These are phyloP conservation scores for Neocloeon triangulifer DNA, from an alignment of 1,140 invertebrate genomes.

Conservation along the genomic window DNA sequence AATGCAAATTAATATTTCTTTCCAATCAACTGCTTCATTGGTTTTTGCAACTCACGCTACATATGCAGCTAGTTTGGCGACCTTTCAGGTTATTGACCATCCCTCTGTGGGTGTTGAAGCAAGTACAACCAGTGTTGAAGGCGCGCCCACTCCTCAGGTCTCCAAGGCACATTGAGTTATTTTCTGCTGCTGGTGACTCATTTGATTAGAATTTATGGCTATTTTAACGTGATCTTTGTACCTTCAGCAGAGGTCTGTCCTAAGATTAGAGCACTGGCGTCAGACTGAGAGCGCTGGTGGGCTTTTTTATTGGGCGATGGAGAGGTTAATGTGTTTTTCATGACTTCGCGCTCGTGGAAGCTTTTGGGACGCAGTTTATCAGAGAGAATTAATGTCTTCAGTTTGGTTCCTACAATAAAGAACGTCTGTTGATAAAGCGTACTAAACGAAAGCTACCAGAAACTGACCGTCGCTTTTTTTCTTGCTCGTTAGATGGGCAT, in stretches of 20 bases:
- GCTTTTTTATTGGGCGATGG: constrained; percentile 25
- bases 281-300: constrained; percentile 75
- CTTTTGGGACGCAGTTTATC: constrained; percentile 44
- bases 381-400: constrained; percentile 68
- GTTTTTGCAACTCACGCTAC: constrained; percentile 38
- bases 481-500: constrained; percentile 35
- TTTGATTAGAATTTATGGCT: constrained; percentile 2
- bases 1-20: constrained; percentile 2
- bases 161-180: constrained; percentile 46
- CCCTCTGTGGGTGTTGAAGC: constrained; percentile 51
- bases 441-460: too few relatives aligned
- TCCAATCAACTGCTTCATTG: too few relatives aligned
- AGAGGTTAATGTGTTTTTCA: constrained; percentile 10
- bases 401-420: constrained; percentile 61
- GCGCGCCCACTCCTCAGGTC: constrained; percentile 82
- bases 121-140: constrained; percentile 90
- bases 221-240: neutral
- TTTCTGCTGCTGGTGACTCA: too few relatives aligned
- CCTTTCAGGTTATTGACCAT: constrained; percentile 51
- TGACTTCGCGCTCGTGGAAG: constrained; percentile 8
- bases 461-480: too few relatives aligned
- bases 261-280: constrained; percentile 54
- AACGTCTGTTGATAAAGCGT: too few relatives aligned
- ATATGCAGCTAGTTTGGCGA: constrained; percentile 44
- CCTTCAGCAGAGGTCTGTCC: constrained; percentile 14